Base-by-base conservation (phyloP, 2,797 vertebrate genomes). In the Acridotheres tristis region DNA sequence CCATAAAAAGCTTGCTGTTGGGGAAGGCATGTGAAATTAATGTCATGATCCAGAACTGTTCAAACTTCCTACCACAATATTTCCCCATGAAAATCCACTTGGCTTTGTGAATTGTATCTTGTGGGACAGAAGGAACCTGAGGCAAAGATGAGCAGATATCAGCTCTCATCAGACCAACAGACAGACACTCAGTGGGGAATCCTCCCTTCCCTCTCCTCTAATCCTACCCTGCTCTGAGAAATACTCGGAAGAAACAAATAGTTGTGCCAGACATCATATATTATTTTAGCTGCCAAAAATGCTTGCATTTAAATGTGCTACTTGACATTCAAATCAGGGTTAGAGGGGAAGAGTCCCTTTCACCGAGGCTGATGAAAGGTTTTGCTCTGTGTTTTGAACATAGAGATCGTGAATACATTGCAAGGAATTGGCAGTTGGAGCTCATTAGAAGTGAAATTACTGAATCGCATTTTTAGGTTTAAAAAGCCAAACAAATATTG, bases 241-340 rank as follows among this genome's bases (percentile, higher is more conserved):
- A 91, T 19, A 74, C 54, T 92, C 30, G 2, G 57, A 89, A 93
- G 75, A 95, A 97, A 94, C 84, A 94, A 87, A 83, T 89, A 73
- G 22, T 82, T 67, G 50, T 82, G 76, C 80, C 81, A 95, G 63
- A 68, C 68, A 83, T 69, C 57, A 19, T 80, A 81, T 77, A 94
- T 92, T 89, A 94, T 87, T 95, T 96, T 67, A 94, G 88, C 84
- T 91, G 92, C 86, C 92, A 91, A 69, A 97, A 96, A 71, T 58
- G 32, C 62, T 89, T 88, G 92, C 88, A 96, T 96, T 95, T 95
- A 88, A 95, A 97, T 88, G 65, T 48, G 57, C 92, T 94, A 91
- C 84, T 97, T 95, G 93, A 92, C 89, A 97, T 97, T 97, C 94
- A 92, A 89, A 90, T 95, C 90, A 96, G 90, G 73, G 80, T 94